phyloP scores from a whole-genome alignment of 1,140 invertebrate species.

The Ditylenchus dipsaci region DNA sequence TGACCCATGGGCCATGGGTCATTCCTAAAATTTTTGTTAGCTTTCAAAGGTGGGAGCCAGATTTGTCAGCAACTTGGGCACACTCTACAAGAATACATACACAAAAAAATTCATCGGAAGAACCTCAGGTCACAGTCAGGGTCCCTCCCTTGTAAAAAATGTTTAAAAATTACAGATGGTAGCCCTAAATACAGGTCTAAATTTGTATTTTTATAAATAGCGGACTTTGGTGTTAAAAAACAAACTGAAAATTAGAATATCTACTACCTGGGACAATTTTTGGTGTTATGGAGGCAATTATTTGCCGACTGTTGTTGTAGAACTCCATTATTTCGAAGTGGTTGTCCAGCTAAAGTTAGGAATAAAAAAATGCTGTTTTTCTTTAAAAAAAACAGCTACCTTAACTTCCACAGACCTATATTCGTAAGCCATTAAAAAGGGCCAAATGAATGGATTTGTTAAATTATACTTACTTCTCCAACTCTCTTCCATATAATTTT shows the following conservation, averaged over 20 bases:
- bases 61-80: too few species aligned
- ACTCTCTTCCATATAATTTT: conserved; percentile 28
- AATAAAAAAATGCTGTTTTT: neutral
- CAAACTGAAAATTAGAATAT: conserved; percentile 3
- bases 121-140: too few species aligned
- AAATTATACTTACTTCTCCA: conserved; percentile 28
- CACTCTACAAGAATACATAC: too few species aligned
- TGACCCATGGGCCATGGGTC: too few species aligned
- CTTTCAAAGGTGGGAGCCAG: too few species aligned
- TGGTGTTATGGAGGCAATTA: conserved; percentile 44
- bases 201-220: neutral
- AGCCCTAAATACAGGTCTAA: too few species aligned
- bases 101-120: too few species aligned
- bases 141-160: too few species aligned
- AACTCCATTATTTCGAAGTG: conserved; percentile 40
- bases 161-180: too few species aligned
- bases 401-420: conserved; percentile 44
- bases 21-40: too few species aligned
- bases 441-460: neutral
- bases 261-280: conserved; percentile 39
- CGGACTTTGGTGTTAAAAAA: neutral
- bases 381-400: conserved; percentile 24
- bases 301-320: conserved; percentile 38
- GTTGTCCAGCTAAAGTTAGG: conserved; percentile 38
- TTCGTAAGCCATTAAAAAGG: neutral